Percentiles rank a stretch among this genome's conserved stretches.
Evolutionary conservation across 2,113 vertebrate genomes (phyloP).

Genomic region (Chlamydotis undulata): DNA sequence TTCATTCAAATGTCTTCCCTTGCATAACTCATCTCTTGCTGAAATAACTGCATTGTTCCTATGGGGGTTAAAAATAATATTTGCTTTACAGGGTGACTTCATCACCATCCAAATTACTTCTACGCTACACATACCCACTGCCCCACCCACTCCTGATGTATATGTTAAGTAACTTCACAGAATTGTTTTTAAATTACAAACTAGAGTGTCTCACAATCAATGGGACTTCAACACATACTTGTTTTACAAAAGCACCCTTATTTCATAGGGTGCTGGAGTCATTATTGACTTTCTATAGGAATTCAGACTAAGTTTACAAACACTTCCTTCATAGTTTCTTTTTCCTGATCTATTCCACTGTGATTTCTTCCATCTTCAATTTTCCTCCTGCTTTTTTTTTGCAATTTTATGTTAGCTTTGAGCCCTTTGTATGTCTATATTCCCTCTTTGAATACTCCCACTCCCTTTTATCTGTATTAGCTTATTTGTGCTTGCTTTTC

Average conservation of each 20-base stretch:
- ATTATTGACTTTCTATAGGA: neutral
- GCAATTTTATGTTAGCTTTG: neutral
- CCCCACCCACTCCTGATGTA: neutral
- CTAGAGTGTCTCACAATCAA: neutral
- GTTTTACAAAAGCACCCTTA: neutral
- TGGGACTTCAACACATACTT: neutral
- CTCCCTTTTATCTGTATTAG: neutral
- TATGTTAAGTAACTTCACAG: neutral
- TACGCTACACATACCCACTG: neutral
- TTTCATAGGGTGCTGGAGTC: neutral
- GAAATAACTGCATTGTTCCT: constrained; percentile 15
- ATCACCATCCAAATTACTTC: neutral
- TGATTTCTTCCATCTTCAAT: neutral
- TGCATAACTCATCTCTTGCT: neutral
- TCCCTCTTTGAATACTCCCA: neutral
- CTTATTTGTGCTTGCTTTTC: neutral
- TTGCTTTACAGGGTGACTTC: neutral
- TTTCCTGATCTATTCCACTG: neutral
- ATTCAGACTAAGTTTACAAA: neutral
- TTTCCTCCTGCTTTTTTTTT: neutral
- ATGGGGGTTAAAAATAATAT: constrained; percentile 3
- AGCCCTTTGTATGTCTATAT: neutral
- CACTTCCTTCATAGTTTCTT: neutral
- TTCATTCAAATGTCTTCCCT: neutral
- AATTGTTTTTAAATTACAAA: neutral